phyloP scores from a whole-genome alignment of 2,797 vertebrate genomes.

The Ficedula albicollis region DNA sequence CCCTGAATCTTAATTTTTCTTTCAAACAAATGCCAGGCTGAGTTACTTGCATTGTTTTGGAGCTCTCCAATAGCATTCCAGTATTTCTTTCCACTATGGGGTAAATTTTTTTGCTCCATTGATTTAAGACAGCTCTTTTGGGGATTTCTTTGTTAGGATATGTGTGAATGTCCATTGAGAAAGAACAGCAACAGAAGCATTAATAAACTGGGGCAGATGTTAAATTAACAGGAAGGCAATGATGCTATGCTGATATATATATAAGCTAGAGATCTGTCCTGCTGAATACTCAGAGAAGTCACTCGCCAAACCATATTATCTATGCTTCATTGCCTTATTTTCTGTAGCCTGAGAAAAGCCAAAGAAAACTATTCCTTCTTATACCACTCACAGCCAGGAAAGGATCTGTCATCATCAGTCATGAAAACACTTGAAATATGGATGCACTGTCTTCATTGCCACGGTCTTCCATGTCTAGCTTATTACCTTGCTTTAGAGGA shows the following conservation, averaged over 20 bases:
- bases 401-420: neutral
- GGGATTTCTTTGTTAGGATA: neutral
- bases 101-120: neutral
- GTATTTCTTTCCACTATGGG: neutral
- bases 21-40: neutral
- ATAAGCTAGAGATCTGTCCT: neutral
- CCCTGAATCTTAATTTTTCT: neutral
- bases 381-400: neutral
- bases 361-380: neutral
- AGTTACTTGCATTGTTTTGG: neutral
- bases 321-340: neutral
- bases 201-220: neutral
- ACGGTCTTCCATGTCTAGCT: rapidly evolving
- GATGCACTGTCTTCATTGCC: neutral
- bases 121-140: neutral
- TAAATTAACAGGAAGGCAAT: neutral
- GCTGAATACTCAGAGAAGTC: neutral
- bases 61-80: neutral
- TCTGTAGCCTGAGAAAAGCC: neutral
- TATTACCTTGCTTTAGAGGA: neutral
- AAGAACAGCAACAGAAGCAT: neutral
- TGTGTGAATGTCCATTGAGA: neutral
- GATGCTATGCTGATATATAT: neutral
- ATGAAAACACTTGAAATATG: neutral
- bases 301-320: neutral